Conservation (phyloP, 2,888 invertebrate genomes). For the Lepidochrysops patricia region DNA sequence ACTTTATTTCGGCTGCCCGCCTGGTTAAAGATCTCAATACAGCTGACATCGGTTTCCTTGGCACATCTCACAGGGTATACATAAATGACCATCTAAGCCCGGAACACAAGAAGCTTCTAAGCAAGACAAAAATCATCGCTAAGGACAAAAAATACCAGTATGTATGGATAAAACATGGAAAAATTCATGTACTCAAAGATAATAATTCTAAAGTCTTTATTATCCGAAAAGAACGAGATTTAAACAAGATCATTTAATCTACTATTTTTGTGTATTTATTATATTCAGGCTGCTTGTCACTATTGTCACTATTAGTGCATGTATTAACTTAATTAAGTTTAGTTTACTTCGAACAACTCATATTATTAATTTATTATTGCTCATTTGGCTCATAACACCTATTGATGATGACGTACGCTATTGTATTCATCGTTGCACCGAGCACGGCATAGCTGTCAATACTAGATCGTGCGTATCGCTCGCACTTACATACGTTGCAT, state of each 20-base stretch:
- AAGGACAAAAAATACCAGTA: constrained; percentile 3
- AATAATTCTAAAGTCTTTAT: not conserved
- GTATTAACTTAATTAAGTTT: too few relatives aligned
- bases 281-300: not conserved
- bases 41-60: not conserved
- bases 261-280: not conserved
- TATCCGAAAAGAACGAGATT: constrained; percentile 1
- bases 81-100: constrained; percentile 8
- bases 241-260: not conserved
- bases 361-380: too few relatives aligned
- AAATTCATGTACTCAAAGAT: constrained; percentile 11
- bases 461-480: not conserved
- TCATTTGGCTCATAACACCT: too few relatives aligned
- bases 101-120: not conserved
- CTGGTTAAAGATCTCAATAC: not conserved
- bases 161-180: constrained; percentile 10
- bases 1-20: not conserved
- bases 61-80: not conserved
- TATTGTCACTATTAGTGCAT: not conserved
- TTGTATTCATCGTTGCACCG: not conserved
- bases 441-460: not conserved
- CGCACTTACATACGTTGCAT: not conserved
- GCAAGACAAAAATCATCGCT: not conserved
- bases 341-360: too few relatives aligned
- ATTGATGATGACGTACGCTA: not conserved